Conservation (phyloP, 1,140 invertebrate species). For the Drosophila ananassae region DNA sequence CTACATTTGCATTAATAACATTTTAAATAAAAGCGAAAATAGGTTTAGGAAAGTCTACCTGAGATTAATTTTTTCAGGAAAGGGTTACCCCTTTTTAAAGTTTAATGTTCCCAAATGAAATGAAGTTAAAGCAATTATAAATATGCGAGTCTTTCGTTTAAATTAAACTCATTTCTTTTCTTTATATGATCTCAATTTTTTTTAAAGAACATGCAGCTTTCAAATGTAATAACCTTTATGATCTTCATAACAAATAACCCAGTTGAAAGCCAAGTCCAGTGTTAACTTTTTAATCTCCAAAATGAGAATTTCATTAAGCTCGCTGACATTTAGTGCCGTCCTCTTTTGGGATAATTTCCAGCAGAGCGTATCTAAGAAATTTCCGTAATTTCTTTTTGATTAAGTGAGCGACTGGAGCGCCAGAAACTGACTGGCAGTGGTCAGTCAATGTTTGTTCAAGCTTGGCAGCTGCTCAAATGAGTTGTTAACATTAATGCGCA, state of each 20-base stretch:
- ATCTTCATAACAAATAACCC: background rate
- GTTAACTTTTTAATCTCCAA: slow-evolving; percentile 9
- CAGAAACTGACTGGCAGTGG: slow-evolving; percentile 10
- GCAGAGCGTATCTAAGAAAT: slow-evolving; percentile 16
- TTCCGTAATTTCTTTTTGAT: slow-evolving; percentile 37
- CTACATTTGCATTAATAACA: background rate
- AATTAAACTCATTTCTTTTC: too few relatives aligned
- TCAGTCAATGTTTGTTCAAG: slow-evolving; percentile 57
- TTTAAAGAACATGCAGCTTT: background rate
- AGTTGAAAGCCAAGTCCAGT: slow-evolving; percentile 8
- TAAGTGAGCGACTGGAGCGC: slow-evolving; percentile 28
- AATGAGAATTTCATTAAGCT: slow-evolving; percentile 17
- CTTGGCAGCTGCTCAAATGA: slow-evolving; percentile 53
- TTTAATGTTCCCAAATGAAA: too few relatives aligned
- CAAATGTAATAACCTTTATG: background rate
- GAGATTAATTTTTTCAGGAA: too few relatives aligned
- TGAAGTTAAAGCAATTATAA: too few relatives aligned
- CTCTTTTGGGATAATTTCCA: slow-evolving; percentile 30
- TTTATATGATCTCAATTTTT: too few relatives aligned
- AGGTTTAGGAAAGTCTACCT: too few relatives aligned
- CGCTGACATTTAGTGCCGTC: slow-evolving; percentile 22
- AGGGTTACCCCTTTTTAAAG: too few relatives aligned
- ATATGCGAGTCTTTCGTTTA: too few relatives aligned
- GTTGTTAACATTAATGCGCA: slow-evolving; percentile 68
- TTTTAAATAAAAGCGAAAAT: background rate